Base-by-base conservation (phyloP, 2,113 vertebrate genomes). In the Eptesicus fuscus region DNA sequence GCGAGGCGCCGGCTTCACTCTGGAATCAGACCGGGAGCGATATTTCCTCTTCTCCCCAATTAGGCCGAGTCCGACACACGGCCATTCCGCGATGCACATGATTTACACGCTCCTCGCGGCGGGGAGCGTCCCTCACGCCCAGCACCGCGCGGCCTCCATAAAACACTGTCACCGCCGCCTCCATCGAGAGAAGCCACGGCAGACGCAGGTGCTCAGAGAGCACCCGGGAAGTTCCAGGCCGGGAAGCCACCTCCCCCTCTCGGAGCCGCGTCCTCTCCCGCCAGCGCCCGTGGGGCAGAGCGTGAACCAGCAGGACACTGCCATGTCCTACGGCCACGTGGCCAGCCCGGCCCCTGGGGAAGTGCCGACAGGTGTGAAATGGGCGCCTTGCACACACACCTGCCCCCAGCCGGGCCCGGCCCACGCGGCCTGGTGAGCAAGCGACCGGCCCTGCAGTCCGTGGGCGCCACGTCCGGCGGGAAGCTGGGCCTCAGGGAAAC, bases 1-100 rank as follows among this genome's bases (percentile, higher is more conserved):
- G 71, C 44, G 88, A 47, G 20, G 93, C 37, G 74, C 74, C 53
- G 96, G 79, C 80, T 78, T 88, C 88, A 91, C 74, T 90, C 86
- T 79, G 40, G 53, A 85, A 83, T 9, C 9, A 94, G 83, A 97
- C 96, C 92, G 96, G 89, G 5, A 32, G 73, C 30, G 18, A 40
- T 5, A 67, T 93, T 51, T 92, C 37, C 88, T 94, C 78, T 85
- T 76, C 47, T 84, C 8, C n/a, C 82, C 77, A 91, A 91, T 61
- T 73, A 88, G 76, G 83, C 91, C 40, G 49, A 5, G 69, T 77
- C 51, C 25, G 49, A 20, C 59, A 32, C 23, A 61, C 28, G n/a
- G 9, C 95, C 51, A 23, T 4, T 42, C 0, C 65, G 35, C 25
- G 56, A 77, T 17, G 42, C 32, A 11, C 61, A 18, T 73, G 89